phyloP scores from a whole-genome alignment of 2,113 vertebrate species.

The Morone saxatilis region DNA sequence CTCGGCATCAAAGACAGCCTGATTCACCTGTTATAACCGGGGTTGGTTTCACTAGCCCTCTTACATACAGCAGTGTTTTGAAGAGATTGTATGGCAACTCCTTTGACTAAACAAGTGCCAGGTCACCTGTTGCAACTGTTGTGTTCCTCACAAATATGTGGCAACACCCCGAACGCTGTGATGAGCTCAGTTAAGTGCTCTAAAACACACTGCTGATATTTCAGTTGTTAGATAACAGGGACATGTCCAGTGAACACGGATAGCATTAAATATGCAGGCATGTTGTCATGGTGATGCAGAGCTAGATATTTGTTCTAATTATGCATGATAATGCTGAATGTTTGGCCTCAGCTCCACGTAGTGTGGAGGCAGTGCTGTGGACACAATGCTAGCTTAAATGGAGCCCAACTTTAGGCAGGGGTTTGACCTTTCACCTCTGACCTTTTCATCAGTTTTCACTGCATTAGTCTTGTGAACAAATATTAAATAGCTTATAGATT shows the following conservation, averaged over 20 bases:
- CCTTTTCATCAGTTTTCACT: background rate
- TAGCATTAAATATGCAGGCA: constrained; percentile 36
- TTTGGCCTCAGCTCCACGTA: constrained; percentile 18
- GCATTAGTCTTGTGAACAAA: background rate
- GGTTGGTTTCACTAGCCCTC: constrained; percentile 32
- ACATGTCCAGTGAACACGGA: constrained; percentile 26
- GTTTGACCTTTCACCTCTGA: background rate
- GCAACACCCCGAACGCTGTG: background rate
- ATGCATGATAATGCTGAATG: constrained; percentile 24
- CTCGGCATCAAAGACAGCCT: constrained; percentile 46
- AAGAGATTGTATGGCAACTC: constrained; percentile 30
- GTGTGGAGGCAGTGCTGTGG: constrained; percentile 12
- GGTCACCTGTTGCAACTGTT: constrained; percentile 10
- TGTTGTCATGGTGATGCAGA: constrained; percentile 61
- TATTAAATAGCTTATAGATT: background rate
- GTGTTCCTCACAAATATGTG: constrained; percentile 11
- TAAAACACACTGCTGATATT: constrained; percentile 36
- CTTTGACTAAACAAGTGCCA: constrained; percentile 4
- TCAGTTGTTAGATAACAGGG: constrained; percentile 41
- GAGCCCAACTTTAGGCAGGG: background rate
- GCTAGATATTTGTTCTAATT: constrained; percentile 39
- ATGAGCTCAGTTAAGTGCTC: constrained; percentile 11
- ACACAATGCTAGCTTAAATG: background rate
- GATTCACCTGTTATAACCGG: constrained; percentile 48
- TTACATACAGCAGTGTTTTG: constrained; percentile 44